Conservation (phyloP, 2,113 vertebrate species). For the Benitochromis conjunctus region DNA sequence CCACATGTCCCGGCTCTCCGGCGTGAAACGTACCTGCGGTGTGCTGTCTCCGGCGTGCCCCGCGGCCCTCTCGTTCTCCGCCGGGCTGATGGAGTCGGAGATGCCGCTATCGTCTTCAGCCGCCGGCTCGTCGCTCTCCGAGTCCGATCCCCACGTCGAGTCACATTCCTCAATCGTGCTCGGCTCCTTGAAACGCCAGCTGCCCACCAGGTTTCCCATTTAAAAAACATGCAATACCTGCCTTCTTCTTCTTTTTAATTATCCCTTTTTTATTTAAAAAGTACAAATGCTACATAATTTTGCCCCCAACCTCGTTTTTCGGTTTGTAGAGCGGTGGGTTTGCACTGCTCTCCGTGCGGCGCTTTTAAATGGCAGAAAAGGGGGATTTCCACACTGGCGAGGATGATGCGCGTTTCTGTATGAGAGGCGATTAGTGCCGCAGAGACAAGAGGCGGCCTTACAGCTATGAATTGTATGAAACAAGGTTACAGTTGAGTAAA, state of each 20-base stretch:
- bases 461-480: not conserved
- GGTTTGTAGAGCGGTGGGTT: not conserved
- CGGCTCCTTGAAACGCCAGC: conserved; percentile 78
- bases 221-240: conserved; percentile 28
- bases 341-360: not conserved
- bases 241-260: not conserved
- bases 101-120: conserved; percentile 65
- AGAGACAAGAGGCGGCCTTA: not conserved
- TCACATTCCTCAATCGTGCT: conserved; percentile 81
- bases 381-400: conserved; percentile 33
- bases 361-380: conserved; percentile 44
- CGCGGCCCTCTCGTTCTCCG: conserved; percentile 43
- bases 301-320: not conserved
- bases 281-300: conserved; percentile 3
- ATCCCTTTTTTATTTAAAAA: not conserved
- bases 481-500: not conserved
- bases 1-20: not conserved
- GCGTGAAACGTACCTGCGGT: conserved; percentile 56
- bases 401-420: conserved; percentile 17
- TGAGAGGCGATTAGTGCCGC: conserved; percentile 22
- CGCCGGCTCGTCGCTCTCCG: conserved; percentile 69
- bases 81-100: conserved; percentile 51
- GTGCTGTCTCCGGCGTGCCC: conserved; percentile 40
- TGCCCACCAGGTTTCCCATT: conserved; percentile 80
- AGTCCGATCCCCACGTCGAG: conserved; percentile 81